Evolutionary conservation across 1,140 invertebrate species (phyloP).

Genomic region (Acromyrmex echinatior): DNA sequence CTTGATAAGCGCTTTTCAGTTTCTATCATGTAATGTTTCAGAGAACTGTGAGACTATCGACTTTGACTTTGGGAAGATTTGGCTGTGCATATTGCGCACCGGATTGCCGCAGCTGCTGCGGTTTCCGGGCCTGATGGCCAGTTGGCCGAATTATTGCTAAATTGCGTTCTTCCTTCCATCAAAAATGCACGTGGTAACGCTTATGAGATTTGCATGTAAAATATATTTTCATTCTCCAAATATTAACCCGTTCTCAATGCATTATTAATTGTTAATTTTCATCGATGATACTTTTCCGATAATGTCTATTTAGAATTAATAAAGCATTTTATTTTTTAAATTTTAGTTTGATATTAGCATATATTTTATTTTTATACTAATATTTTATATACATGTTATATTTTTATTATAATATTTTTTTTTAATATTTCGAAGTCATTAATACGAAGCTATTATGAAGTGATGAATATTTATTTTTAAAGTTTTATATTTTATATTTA

Average conservation of each 20-base stretch:
- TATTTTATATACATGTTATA: neutral
- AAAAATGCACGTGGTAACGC: slow-evolving; percentile 22
- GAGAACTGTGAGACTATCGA: too few species aligned
- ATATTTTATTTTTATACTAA: neutral
- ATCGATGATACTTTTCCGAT: neutral
- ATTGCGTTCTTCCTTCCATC: slow-evolving; percentile 73
- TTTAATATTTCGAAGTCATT: neutral
- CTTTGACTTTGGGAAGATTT: slow-evolving; percentile 41
- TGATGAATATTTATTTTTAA: neutral
- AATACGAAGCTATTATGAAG: neutral
- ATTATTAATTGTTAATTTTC: neutral
- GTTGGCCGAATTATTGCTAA: slow-evolving; percentile 76
- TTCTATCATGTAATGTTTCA: slow-evolving; percentile 59
- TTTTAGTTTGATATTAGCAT: neutral
- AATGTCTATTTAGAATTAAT: neutral
- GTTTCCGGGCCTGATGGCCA: slow-evolving; percentile 75
- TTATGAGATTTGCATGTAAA: slow-evolving; percentile 51
- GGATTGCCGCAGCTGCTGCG: slow-evolving; percentile 75
- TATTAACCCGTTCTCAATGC: neutral
- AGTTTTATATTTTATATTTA: neutral
- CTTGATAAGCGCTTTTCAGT: slow-evolving; percentile 31
- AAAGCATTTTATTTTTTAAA: neutral
- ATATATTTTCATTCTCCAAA: neutral
- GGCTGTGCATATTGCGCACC: slow-evolving; percentile 66
- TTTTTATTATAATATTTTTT: slow-evolving; percentile 1